phyloP scores from a whole-genome alignment of 1,140 invertebrate genomes.

The Aphelenchoides avenae region DNA sequence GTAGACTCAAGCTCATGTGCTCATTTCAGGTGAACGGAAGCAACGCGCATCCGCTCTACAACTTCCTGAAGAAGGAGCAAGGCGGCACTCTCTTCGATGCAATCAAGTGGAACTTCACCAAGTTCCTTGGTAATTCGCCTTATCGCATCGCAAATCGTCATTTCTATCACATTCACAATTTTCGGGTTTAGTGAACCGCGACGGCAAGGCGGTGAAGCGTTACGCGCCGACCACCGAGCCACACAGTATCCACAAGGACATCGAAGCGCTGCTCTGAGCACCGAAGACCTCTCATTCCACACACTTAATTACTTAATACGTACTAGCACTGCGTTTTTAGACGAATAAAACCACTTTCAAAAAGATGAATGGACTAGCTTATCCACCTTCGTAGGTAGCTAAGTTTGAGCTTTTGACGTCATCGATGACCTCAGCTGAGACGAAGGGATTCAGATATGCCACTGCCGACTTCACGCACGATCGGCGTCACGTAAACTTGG shows the following conservation, averaged over 20 bases:
- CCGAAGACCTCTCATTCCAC: no score
- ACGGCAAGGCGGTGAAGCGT: constrained; percentile 36
- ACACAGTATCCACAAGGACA: constrained; percentile 30
- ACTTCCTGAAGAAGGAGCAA: constrained; percentile 44
- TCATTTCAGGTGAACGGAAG: constrained; percentile 45
- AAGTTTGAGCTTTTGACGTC: no score
- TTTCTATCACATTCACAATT: constrained; percentile 1
- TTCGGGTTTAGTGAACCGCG: constrained; percentile 25
- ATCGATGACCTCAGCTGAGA: no score
- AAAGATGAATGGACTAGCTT: no score
- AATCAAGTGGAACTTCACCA: constrained; percentile 50
- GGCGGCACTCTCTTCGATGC: constrained; percentile 34
- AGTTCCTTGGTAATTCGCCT: constrained; percentile 21
- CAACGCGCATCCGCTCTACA: constrained; percentile 37
- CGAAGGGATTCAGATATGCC: no score
- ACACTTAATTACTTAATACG: no score
- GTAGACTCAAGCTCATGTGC: no score
- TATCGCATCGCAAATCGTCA: neutral
- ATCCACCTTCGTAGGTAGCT: no score
- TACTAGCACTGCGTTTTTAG: no score
- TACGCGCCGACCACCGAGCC: constrained; percentile 38
- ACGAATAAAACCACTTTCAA: no score
- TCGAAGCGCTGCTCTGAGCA: constrained; percentile 31
- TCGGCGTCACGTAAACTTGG: no score
- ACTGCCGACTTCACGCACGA: no score